Base-by-base conservation (phyloP, 1,140 invertebrate genomes). In the Leptinotarsa defecta region DNA sequence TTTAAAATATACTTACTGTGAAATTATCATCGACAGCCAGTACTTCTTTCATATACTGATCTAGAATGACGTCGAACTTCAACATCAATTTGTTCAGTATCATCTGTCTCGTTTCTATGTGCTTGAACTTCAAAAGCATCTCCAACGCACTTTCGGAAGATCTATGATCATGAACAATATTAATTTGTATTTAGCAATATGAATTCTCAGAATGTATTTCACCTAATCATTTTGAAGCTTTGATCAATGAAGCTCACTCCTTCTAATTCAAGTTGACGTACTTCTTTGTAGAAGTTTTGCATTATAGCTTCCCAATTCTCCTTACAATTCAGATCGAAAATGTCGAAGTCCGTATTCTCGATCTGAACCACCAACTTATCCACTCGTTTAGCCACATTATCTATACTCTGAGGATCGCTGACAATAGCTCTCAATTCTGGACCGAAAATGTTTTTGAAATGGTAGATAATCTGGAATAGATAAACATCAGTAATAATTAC, bases 371-470 rank as follows among this genome's bases (percentile, higher is more conserved):
- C 89, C 13, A 97, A 85, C 79, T 90, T 88, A 79, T 91, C 89
- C 3, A 95, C 91, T 74, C 90, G 88, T 76, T 94, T 91, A 57
- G 94, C 86, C 13, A 96, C 91, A 68, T 92, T 91, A 80, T 97
- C 94, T 64, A 98, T 94, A 78, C 94, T 90, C 1, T 92, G 91
- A 0, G 94, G 94, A 84, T 96, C 94, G 71, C 91, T 92, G 20
- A 96, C 94, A 13, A 96, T 92, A 0, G 94, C 91, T 82, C 95
- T 95, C 1, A 98, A 86, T 81, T 96, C 93, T 4, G 91, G 87
- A 0, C 95, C 94, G 83, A 98, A 96, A 67, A 97, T 94, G 76
- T 96, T 95, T 82, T 95, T 92, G 82, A 96, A 96, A 83, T 97
- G 93, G 81, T 94, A 90, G 0, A 96, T 87, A 0, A 94, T 90